Conservation (phyloP, 2,113 vertebrate species). For the Pardalotus punctatus region DNA sequence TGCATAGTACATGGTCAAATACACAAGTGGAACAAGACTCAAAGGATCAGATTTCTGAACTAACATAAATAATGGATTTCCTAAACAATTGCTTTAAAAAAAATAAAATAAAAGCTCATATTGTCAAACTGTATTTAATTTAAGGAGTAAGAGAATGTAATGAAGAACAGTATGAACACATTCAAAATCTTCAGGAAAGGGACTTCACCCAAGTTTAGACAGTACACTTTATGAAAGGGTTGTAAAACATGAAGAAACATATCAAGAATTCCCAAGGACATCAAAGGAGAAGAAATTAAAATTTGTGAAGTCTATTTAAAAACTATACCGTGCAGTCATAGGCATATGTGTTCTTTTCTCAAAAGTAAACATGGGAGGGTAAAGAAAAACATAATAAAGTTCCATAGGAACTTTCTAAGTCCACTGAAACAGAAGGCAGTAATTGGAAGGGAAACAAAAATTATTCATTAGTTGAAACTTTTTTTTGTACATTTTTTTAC, state of each 20-base stretch:
- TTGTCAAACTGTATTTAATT: background rate
- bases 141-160: background rate
- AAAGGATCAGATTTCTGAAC: background rate
- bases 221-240: background rate
- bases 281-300: background rate
- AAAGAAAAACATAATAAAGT: background rate
- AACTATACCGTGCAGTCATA: background rate
- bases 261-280: background rate
- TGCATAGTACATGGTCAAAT: background rate
- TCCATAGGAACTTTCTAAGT: background rate
- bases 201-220: background rate
- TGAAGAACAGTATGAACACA: rapidly evolving
- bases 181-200: background rate
- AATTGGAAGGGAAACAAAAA: background rate
- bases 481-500: background rate
- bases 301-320: background rate
- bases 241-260: background rate
- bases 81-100: background rate
- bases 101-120: background rate
- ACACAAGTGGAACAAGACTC: background rate
- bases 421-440: background rate
- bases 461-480: background rate
- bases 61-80: background rate
- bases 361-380: background rate
- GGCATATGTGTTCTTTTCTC: background rate